Evolutionary conservation across 2,888 invertebrate genomes (phyloP).

Genomic region (Nomada hirtipes): DNA sequence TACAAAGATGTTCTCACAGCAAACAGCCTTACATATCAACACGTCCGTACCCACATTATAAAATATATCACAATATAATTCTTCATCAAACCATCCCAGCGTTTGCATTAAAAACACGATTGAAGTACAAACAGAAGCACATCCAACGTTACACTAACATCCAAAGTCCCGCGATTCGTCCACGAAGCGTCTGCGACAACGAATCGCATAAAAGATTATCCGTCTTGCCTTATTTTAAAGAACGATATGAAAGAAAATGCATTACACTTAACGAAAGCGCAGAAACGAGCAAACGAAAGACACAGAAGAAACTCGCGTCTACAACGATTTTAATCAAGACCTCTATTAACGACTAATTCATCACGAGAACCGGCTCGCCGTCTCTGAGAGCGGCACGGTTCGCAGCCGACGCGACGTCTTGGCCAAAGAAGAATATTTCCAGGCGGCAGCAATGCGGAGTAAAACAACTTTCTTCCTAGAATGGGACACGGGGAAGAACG

Average conservation of each 20-base stretch:
- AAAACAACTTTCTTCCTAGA: constrained; percentile 49
- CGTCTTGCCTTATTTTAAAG: not conserved
- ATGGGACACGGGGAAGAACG: constrained; percentile 55
- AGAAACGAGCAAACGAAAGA: not conserved
- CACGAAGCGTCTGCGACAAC: not conserved
- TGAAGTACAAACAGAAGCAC: not conserved
- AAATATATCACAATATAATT: too few species aligned
- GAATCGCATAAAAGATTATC: not conserved
- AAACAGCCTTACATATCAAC: too few species aligned
- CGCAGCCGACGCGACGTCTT: not conserved
- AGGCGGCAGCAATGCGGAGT: constrained; percentile 8
- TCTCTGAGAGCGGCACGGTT: not conserved
- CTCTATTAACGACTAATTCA: constrained; percentile 35
- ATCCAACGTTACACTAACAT: not conserved
- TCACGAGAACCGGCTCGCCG: constrained; percentile 16
- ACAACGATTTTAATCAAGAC: constrained; percentile 35
- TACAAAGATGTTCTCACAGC: too few species aligned
- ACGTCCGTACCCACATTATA: too few species aligned
- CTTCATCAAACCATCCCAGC: not conserved
- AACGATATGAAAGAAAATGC: not conserved
- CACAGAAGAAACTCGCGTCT: not conserved
- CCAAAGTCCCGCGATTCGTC: not conserved
- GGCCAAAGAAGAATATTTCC: constrained; percentile 49
- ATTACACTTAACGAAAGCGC: not conserved
- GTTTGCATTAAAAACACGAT: not conserved